These are phyloP conservation scores for Eremophila alpestris DNA, from an alignment of 2,797 vertebrate genomes.

Conservation along the genomic window DNA sequence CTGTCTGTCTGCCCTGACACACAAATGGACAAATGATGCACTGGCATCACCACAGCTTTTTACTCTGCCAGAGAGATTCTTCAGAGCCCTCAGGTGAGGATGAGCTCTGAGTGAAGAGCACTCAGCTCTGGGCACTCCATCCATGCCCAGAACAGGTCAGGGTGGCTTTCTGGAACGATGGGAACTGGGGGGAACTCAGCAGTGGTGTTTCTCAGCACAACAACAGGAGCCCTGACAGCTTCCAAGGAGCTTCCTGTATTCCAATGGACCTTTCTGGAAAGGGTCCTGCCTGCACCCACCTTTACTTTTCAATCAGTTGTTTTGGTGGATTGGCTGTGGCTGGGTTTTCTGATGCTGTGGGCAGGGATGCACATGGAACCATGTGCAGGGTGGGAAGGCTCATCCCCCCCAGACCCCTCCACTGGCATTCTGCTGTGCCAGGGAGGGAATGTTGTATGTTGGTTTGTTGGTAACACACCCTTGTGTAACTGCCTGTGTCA, in stretches of 20 bases:
- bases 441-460: accelerated
- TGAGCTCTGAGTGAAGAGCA: not conserved
- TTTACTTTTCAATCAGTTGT: accelerated
- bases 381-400: not conserved
- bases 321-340: not conserved
- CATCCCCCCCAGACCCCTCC: not conserved
- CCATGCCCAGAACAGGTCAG: not conserved
- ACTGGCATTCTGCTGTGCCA: accelerated
- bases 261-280: not conserved
- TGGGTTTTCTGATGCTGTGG: not conserved
- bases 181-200: not conserved
- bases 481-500: not conserved
- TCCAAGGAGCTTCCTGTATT: not conserved
- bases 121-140: not conserved
- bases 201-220: not conserved
- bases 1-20: not conserved
- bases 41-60: not conserved
- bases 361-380: accelerated
- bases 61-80: not conserved
- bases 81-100: not conserved
- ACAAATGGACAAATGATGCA: not conserved
- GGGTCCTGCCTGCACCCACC: not conserved
- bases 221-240: not conserved
- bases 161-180: accelerated
- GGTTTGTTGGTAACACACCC: not conserved